Evolutionary conservation across 1,140 invertebrate genomes (phyloP).

Genomic region (Caenorhabditis elegans): WBcel235 BX284605.5:7209001-7209500

Average conservation of each 20-base stretch:
- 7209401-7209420: constrained; percentile 94
- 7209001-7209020: constrained; percentile 91
- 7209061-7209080: constrained; percentile 76
- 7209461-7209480: constrained; percentile 83
- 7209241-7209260: constrained; percentile 82
- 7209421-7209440: constrained; percentile 96
- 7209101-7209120: constrained; percentile 92
- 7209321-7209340: constrained; percentile 83
- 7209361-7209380: constrained; percentile 83
- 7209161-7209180: constrained; percentile 75
- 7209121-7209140: constrained; percentile 93
- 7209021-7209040: constrained; percentile 85
- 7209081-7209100: constrained; percentile 86
- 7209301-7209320: constrained; percentile 36
- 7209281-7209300: background rate
- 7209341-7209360: constrained; percentile 88
- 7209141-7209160: constrained; percentile 80
- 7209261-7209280: constrained; percentile 66
- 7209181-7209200: constrained; percentile 74
- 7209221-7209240: constrained; percentile 82
- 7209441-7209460: constrained; percentile 89
- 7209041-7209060: constrained; percentile 82
- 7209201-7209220: constrained; percentile 66
- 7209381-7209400: constrained; percentile 82
- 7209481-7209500: constrained; percentile 87